phyloP scores from a whole-genome alignment of 2,888 invertebrate species.

The Drosophila falleni region DNA sequence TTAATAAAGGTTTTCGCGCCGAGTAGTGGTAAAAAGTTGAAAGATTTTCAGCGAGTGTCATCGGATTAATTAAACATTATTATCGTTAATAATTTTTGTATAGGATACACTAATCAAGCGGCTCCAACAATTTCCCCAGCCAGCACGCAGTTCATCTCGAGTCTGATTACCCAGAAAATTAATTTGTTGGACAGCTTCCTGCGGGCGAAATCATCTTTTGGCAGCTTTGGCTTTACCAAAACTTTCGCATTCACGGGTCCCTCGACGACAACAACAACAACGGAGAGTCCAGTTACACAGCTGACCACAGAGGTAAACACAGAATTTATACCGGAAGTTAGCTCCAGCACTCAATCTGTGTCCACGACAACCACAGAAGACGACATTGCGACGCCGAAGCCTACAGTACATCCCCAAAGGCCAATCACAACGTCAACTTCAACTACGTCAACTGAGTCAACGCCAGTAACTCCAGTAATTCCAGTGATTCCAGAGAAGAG shows the following conservation, averaged over 20 bases:
- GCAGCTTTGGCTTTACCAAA: constrained; percentile 59
- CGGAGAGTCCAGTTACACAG: constrained; percentile 44
- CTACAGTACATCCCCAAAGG: constrained; percentile 66
- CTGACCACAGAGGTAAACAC: constrained; percentile 75
- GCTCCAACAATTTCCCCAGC: constrained; percentile 38
- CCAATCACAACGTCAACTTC: constrained; percentile 52
- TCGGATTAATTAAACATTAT: background rate
- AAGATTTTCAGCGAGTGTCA: background rate
- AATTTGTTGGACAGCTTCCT: constrained; percentile 56
- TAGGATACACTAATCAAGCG: constrained; percentile 32
- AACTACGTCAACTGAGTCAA: constrained; percentile 43
- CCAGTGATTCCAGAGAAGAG: constrained; percentile 32
- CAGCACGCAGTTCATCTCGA: constrained; percentile 56
- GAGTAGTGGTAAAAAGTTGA: constrained; percentile 47
- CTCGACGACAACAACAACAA: constrained; percentile 42
- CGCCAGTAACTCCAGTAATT: constrained; percentile 37
- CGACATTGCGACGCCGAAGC: constrained; percentile 64
- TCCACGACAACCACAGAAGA: constrained; percentile 71
- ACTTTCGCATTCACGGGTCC: constrained; percentile 35
- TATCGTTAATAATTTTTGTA: constrained; percentile 1
- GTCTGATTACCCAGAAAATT: constrained; percentile 57
- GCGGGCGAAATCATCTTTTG: constrained; percentile 52
- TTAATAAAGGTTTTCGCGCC: constrained; percentile 66
- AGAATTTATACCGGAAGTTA: constrained; percentile 68
- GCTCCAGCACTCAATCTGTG: constrained; percentile 66